A percentile compares a stretch with the other conserved stretches of the same genome.
These are phyloP conservation scores for Macroglossus sobrinus DNA, from an alignment of 2,113 vertebrate genomes.

Conservation along the genomic window DNA sequence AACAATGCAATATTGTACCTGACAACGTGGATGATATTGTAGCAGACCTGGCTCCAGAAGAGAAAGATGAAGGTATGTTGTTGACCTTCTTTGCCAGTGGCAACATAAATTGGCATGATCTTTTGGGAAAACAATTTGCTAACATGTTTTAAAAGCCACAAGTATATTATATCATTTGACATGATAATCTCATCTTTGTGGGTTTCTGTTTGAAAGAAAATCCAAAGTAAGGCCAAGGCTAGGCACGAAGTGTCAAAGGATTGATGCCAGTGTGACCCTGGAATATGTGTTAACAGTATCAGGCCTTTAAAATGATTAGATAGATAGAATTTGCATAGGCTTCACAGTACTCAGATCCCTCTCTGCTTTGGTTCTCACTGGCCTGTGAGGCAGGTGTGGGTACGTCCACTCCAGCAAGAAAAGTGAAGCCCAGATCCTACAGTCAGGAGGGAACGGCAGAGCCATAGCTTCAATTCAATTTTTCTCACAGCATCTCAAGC, in stretches of 20 bases:
- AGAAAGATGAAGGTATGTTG: constrained; percentile 95
- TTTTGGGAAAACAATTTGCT: not conserved
- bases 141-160: not conserved
- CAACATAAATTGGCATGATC: not conserved
- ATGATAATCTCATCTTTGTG: not conserved
- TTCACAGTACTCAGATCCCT: not conserved
- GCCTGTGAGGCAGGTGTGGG: not conserved
- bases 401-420: not conserved
- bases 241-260: not conserved
- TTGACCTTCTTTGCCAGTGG: not conserved
- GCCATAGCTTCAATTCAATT: not conserved
- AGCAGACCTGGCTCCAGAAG: constrained; percentile 96
- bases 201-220: not conserved
- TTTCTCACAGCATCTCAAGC: not conserved
- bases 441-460: not conserved
- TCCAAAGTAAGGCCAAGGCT: not conserved
- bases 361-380: not conserved
- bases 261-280: too few relatives aligned
- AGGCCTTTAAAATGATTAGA: not conserved
- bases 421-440: not conserved
- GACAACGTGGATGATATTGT: constrained; percentile 99
- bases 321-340: not conserved
- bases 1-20: constrained; percentile 98
- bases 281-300: not conserved
- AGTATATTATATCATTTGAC: not conserved